These are phyloP conservation scores for Heliconius charithonia DNA, from an alignment of 2,888 invertebrate species.

Conservation along the genomic window DNA sequence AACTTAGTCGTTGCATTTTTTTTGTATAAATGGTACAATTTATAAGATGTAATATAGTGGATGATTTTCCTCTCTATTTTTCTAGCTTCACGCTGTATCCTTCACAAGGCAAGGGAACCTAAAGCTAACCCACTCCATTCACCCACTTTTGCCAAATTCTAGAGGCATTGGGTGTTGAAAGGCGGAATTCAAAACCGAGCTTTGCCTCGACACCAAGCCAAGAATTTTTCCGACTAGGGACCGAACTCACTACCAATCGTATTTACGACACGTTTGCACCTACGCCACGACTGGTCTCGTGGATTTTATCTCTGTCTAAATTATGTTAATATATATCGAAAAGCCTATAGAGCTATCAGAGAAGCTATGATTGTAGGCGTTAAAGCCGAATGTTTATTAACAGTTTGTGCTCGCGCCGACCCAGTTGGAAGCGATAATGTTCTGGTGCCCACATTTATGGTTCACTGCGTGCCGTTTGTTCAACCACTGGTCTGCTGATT, in stretches of 20 bases:
- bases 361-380: slow-evolving; percentile 40
- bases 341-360: slow-evolving; percentile 23
- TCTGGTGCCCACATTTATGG: slow-evolving; percentile 58
- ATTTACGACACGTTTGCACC: too few species aligned
- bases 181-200: too few species aligned
- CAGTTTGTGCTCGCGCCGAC: slow-evolving; percentile 50
- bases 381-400: slow-evolving; percentile 50
- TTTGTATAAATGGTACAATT: not conserved
- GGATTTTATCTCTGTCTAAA: not conserved
- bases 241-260: too few species aligned
- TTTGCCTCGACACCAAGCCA: too few species aligned
- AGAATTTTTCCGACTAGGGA: too few species aligned
- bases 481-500: slow-evolving; percentile 53
- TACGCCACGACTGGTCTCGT: too few species aligned
- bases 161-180: too few species aligned
- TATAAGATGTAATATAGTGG: not conserved
- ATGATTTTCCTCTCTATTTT: not conserved
- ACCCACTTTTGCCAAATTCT: too few species aligned
- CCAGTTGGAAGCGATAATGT: slow-evolving; percentile 56
- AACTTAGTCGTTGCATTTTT: not conserved
- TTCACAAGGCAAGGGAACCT: too few species aligned
- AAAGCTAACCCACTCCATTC: too few species aligned
- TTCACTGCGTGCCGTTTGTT: slow-evolving; percentile 57
- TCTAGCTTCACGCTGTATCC: too few species aligned
- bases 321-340: not conserved